Evolutionary conservation across 2,113 vertebrate species (phyloP).

Genomic region (Leptobrachium ailaonicum): DNA sequence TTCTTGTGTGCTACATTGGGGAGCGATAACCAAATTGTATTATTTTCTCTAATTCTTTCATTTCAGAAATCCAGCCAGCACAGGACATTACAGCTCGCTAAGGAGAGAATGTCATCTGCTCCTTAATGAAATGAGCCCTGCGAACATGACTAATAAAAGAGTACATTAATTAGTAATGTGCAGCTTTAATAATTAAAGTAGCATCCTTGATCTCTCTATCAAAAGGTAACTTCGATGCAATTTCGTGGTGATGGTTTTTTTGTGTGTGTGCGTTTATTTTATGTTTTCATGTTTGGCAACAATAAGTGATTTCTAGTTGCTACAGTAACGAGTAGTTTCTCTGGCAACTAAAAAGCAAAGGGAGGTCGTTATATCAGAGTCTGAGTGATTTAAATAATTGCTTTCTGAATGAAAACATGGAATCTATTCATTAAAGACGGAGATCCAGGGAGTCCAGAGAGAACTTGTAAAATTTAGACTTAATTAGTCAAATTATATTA

Average conservation of each 20-base stretch:
- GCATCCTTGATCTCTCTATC: slow-evolving; percentile 59
- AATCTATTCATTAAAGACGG: not conserved
- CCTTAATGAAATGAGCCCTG: not conserved
- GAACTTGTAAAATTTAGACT: too few relatives aligned
- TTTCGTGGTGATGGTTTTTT: not conserved
- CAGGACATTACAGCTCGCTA: not conserved
- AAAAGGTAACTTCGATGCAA: slow-evolving; percentile 51
- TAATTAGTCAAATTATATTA: too few relatives aligned
- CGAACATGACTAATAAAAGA: slow-evolving; percentile 47
- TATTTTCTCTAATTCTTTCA: not conserved
- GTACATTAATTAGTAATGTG: slow-evolving; percentile 70
- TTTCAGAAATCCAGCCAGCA: not conserved
- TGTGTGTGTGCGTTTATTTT: slow-evolving; percentile 28
- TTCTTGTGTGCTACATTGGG: not conserved
- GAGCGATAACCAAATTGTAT: not conserved
- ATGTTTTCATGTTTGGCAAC: not conserved
- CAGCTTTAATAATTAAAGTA: slow-evolving; percentile 70
- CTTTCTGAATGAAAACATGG: slow-evolving; percentile 34
- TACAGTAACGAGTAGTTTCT: slow-evolving; percentile 54
- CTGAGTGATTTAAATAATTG: slow-evolving; percentile 21
- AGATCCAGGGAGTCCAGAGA: too few relatives aligned
- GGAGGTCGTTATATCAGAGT: slow-evolving; percentile 17
- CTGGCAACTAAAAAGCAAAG: slow-evolving; percentile 51
- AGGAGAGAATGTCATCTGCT: not conserved
- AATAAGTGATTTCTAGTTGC: slow-evolving; percentile 44